phyloP scores from a whole-genome alignment of 2,888 invertebrate genomes.

The Caenorhabditis drosophilae region DNA sequence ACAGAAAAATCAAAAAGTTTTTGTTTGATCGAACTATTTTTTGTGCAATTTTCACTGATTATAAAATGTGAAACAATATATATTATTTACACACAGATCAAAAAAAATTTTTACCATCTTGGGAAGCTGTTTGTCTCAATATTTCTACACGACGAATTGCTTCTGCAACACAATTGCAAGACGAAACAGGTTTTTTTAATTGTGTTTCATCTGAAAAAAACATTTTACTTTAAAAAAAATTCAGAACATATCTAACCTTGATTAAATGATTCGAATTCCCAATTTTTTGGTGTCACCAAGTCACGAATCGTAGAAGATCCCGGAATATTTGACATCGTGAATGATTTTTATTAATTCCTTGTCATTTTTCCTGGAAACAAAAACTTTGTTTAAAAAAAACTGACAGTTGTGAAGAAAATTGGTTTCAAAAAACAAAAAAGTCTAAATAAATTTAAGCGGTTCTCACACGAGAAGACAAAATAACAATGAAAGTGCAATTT shows the following conservation, averaged over 20 bases:
- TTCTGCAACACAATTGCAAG: conserved; percentile 49
- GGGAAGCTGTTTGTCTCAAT: conserved; percentile 34
- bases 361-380: too few relatives aligned
- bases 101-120: conserved; percentile 20
- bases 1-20: background rate
- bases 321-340: conserved; percentile 14
- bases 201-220: conserved; percentile 17
- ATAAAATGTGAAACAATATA: background rate
- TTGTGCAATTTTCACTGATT: too few relatives aligned
- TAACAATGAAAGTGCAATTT: background rate
- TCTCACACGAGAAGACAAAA: background rate
- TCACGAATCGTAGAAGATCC: conserved; percentile 43
- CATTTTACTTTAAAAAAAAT: background rate
- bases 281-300: conserved; percentile 44
- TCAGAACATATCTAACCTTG: background rate
- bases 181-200: conserved; percentile 3
- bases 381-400: conserved; percentile 1
- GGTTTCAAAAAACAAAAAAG: background rate
- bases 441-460: background rate
- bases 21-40: too few relatives aligned
- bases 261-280: conserved; percentile 32
- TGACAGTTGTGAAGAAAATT: conserved; percentile 3
- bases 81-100: background rate
- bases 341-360: conserved; percentile 2
- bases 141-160: conserved; percentile 42